Percentiles rank a stretch among this genome's conserved stretches.
These are phyloP conservation scores for Hippopotamus amphibius DNA, from an alignment of 2,113 vertebrate species.

Conservation along the genomic window DNA sequence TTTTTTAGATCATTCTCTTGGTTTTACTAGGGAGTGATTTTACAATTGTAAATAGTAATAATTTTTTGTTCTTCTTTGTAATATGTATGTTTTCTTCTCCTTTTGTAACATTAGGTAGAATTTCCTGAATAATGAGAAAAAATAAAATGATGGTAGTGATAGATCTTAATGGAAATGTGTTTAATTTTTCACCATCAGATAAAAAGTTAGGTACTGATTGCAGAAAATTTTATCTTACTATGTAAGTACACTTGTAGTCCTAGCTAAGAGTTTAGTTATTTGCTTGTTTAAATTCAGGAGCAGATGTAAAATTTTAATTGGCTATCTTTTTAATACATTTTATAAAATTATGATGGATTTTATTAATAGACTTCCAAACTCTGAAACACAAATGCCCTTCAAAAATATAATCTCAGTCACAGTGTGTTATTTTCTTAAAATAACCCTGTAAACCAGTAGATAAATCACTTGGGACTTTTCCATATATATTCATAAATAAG, in stretches of 20 bases:
- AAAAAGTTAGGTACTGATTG: neutral
- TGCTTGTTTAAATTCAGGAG: conserved; percentile 6
- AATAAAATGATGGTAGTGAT: neutral
- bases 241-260: neutral
- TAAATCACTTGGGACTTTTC: neutral
- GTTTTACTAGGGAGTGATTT: neutral
- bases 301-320: neutral
- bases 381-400: neutral
- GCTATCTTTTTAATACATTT: neutral
- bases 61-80: neutral
- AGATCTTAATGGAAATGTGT: neutral
- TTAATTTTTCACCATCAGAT: neutral
- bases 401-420: neutral
- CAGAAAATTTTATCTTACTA: neutral
- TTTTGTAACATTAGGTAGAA: neutral
- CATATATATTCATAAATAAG: conserved; percentile 9
- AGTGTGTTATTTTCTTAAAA: neutral
- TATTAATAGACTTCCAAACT: neutral
- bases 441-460: neutral
- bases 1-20: neutral
- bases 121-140: neutral
- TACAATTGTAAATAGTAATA: neutral
- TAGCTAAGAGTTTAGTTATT: neutral
- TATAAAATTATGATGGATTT: neutral
- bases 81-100: neutral